Base-by-base conservation (phyloP, 2,888 invertebrate genomes). In the Epiblema foenella region DNA sequence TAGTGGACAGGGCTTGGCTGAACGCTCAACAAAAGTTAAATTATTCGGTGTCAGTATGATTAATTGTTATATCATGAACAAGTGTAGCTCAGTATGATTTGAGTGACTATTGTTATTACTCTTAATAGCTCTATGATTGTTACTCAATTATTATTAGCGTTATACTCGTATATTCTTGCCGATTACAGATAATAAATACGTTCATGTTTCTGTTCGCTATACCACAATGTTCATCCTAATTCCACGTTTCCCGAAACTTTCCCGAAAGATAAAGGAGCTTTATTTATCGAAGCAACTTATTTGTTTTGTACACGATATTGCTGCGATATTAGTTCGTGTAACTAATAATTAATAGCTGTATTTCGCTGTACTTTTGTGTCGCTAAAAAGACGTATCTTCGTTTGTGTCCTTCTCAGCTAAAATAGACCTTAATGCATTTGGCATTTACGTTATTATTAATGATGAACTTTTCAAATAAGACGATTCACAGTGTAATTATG, bases 321-420 rank as follows among this genome's bases (percentile, higher is more conserved):
- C 46, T 59, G 72, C 77, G 78, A 83, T 86, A 85, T 85, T 84
- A 84, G 85, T 81, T 85, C 73, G 66, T 49, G 58, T 74, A 83
- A 85, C 82, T 82, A 84, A 86, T 84, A 86, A 87, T 88, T 86
- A 86, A 89, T 87, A 78, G 83, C 79, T 71, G 52, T 64, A 39
- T 64, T 64, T 29, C 18, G 52, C 37, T 11, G 52, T 54, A 54
- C 39, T 39, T 20, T 4, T 15, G 0, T 18, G 17, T 10, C 18
- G 9, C 2, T 7, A 39, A 52, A 39, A 52, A 37, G 39, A 52
- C 64, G 2, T 64, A 64, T 54, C 52, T 54, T 9, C 8, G 37
- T 46, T n/a, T 46, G 46, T 46, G 46, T n/a, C 46, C n/a, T 46
- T 46, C 46, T n/a, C 12, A n/a, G 1, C 8, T 15, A 46, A 46